These are phyloP conservation scores for Melangyna quadrimaculata DNA, from an alignment of 2,888 invertebrate genomes.

Conservation along the genomic window DNA sequence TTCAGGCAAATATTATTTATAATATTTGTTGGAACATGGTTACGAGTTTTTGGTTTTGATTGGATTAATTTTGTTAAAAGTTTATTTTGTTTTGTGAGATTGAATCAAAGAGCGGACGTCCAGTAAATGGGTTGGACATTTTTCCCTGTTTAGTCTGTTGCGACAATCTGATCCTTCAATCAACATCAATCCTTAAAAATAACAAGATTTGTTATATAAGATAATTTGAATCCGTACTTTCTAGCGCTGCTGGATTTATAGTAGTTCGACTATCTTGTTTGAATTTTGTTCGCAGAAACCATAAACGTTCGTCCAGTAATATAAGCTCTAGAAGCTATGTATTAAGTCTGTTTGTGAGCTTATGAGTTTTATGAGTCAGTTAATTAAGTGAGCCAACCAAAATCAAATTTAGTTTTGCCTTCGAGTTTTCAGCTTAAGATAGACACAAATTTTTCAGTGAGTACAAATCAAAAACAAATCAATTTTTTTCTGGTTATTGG, in stretches of 20 bases:
- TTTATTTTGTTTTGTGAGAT: too few species aligned
- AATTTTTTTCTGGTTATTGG: background rate
- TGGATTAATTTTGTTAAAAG: too few species aligned
- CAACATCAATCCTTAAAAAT: too few species aligned
- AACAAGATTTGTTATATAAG: background rate
- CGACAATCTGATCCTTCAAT: too few species aligned
- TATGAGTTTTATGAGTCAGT: background rate
- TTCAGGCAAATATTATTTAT: too few species aligned
- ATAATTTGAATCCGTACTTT: background rate
- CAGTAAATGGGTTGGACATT: too few species aligned
- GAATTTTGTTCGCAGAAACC: background rate
- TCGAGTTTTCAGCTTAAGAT: background rate
- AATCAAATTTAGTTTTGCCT: background rate
- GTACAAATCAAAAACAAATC: background rate
- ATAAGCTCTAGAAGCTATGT: background rate
- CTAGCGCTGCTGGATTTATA: background rate
- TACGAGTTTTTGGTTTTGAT: too few species aligned
- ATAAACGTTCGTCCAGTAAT: background rate
- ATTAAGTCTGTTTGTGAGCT: background rate
- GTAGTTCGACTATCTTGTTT: background rate
- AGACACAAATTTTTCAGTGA: background rate
- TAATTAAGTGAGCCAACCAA: background rate
- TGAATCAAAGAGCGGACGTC: too few species aligned
- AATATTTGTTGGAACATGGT: too few species aligned
- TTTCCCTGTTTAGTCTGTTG: too few species aligned